Percentiles rank a stretch among this genome's conserved stretches.
Conservation (phyloP, 2,888 invertebrate genomes). For the Trachelus troglodyta region DNA sequence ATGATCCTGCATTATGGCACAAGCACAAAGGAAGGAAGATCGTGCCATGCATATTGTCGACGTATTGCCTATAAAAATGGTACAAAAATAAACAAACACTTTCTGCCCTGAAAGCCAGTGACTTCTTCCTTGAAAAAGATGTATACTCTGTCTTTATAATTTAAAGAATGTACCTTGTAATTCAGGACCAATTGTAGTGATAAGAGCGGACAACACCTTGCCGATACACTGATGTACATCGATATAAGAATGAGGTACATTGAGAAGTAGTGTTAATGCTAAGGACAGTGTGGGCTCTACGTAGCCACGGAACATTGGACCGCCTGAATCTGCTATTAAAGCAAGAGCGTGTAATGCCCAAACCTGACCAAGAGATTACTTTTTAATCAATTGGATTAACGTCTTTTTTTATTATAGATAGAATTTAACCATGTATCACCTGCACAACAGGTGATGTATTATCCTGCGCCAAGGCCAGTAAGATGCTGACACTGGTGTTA, state of each 20-base stretch:
- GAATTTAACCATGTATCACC: slow-evolving; percentile 64
- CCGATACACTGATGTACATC: slow-evolving; percentile 95
- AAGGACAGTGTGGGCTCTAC: slow-evolving; percentile 94
- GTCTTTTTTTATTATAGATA: background rate
- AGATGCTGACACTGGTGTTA: slow-evolving; percentile 92
- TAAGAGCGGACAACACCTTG: slow-evolving; percentile 91
- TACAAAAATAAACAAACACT: slow-evolving; percentile 9
- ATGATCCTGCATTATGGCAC: slow-evolving; percentile 92
- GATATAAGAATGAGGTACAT: slow-evolving; percentile 89
- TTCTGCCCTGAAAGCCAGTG: background rate
- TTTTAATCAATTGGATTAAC: background rate
- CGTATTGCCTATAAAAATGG: slow-evolving; percentile 72
- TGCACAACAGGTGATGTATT: slow-evolving; percentile 94
- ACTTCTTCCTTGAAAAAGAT: background rate
- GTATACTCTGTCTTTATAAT: background rate
- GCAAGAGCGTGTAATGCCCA: slow-evolving; percentile 98
- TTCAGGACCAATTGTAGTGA: slow-evolving; percentile 98
- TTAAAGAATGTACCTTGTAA: slow-evolving; percentile 76
- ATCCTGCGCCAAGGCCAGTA: slow-evolving; percentile 95
- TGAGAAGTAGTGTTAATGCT: slow-evolving; percentile 88
- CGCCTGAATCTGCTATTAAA: slow-evolving; percentile 96
- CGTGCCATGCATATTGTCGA: slow-evolving; percentile 80
- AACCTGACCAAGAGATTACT: slow-evolving; percentile 70
- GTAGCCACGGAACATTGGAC: slow-evolving; percentile 98
- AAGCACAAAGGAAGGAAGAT: slow-evolving; percentile 90